Conservation (phyloP, 2,888 invertebrate genomes). For the Anthophora plumipes region DNA sequence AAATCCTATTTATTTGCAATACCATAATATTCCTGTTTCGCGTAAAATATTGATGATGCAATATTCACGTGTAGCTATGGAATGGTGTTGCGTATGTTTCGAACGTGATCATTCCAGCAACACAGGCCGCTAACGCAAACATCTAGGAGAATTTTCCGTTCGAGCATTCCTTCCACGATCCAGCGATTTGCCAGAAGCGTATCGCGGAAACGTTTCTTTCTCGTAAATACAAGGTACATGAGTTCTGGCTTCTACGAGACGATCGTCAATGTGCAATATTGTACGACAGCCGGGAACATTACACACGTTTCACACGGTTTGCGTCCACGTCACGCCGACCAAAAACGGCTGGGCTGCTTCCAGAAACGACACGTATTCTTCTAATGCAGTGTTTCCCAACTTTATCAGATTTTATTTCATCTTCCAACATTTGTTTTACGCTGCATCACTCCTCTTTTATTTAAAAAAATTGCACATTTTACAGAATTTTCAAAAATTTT, state of each 20-base stretch:
- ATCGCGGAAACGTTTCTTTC: conserved; percentile 44
- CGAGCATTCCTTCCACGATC: conserved; percentile 38
- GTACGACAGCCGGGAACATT: conserved; percentile 38
- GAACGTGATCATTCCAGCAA: conserved; percentile 23
- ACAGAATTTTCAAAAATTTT: too few relatives aligned
- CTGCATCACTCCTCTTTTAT: background rate
- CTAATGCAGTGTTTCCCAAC: conserved; percentile 48
- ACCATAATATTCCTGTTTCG: background rate
- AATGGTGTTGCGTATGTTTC: conserved; percentile 13
- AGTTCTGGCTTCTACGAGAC: conserved; percentile 15
- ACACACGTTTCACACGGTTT: conserved; percentile 50
- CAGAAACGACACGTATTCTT: conserved; percentile 24
- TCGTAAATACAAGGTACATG: conserved; percentile 38
- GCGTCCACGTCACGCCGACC: conserved; percentile 30
- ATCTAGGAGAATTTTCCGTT: conserved; percentile 3
- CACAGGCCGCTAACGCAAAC: conserved; percentile 7
- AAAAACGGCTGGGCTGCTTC: conserved; percentile 43
- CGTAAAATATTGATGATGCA: conserved; percentile 11
- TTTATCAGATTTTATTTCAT: background rate
- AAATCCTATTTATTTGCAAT: background rate
- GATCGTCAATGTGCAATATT: conserved; percentile 47
- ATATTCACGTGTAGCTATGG: conserved; percentile 19
- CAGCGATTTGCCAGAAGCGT: conserved; percentile 45
- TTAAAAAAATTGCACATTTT: too few relatives aligned
- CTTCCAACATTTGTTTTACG: background rate